Conservation (phyloP, 2,888 invertebrate genomes). For the Alviniconcha strummeri region DNA sequence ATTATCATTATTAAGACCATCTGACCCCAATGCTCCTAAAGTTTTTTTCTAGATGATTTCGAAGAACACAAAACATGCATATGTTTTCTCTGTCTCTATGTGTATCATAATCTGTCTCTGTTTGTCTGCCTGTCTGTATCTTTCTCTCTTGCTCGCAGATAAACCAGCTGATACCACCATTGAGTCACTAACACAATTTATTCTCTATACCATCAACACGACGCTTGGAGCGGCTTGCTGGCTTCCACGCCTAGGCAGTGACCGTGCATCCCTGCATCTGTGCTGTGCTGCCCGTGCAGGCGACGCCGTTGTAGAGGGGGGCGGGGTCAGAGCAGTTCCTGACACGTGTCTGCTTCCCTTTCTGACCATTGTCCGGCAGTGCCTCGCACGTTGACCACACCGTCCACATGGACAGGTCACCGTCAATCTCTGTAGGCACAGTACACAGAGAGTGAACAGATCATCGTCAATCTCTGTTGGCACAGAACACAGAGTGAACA, state of each 20-base stretch:
- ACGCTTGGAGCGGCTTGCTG: too few relatives aligned
- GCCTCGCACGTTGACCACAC: neutral
- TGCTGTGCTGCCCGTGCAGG: conserved; percentile 5
- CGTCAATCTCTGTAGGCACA: conserved; percentile 5
- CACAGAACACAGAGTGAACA: neutral
- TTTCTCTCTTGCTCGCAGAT: neutral
- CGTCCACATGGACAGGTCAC: neutral
- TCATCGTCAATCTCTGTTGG: neutral
- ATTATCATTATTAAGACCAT: too few relatives aligned
- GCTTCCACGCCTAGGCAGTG: neutral
- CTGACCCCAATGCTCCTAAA: too few relatives aligned
- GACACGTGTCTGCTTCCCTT: neutral
- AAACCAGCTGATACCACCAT: neutral
- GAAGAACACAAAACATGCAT: neutral
- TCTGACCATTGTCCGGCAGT: neutral
- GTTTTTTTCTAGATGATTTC: too few relatives aligned
- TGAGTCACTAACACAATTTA: neutral
- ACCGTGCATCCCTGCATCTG: conserved; percentile 10
- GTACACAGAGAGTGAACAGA: neutral
- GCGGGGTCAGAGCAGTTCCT: neutral
- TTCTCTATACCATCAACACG: neutral
- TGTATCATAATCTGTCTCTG: neutral
- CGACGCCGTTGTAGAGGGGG: conserved; percentile 11
- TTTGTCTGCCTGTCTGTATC: neutral
- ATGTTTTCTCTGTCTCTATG: neutral